These are phyloP conservation scores for Drosophila nikananu DNA, from an alignment of 1,140 invertebrate species.

Conservation along the genomic window DNA sequence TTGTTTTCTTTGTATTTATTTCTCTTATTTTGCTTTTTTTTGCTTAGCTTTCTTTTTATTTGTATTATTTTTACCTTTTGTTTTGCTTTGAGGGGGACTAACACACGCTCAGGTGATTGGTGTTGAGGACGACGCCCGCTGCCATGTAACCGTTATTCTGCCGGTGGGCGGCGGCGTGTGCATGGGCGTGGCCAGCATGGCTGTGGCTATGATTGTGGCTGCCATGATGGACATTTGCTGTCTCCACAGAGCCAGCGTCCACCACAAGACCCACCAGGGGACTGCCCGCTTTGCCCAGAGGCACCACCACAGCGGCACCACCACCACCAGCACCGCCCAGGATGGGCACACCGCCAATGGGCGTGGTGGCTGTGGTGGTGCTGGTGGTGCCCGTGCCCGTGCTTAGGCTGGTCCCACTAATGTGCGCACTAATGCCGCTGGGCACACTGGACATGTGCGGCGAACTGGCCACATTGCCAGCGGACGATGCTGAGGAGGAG, in stretches of 20 bases:
- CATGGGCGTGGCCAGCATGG: constrained; percentile 51
- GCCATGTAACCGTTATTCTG: constrained; percentile 75
- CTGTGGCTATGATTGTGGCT: constrained; percentile 48
- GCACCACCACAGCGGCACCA: constrained; percentile 28
- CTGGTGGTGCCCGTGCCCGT: constrained; percentile 67
- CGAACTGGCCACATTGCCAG: background rate
- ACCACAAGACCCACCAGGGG: constrained; percentile 60
- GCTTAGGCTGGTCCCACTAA: constrained; percentile 81
- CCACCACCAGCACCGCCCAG: constrained; percentile 13
- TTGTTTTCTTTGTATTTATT: background rate
- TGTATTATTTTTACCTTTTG: background rate
- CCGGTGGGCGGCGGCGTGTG: constrained; percentile 38
- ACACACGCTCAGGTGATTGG: constrained; percentile 84
- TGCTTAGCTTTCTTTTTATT: background rate
- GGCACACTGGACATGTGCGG: constrained; percentile 79
- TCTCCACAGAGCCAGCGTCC: constrained; percentile 40
- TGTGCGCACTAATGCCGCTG: constrained; percentile 80
- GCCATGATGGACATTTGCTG: constrained; percentile 2
- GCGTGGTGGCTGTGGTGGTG: constrained; percentile 77
- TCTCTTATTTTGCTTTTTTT: constrained; percentile 6
- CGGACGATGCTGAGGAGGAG: background rate
- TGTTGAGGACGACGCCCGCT: constrained; percentile 80
- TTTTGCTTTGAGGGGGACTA: constrained; percentile 38
- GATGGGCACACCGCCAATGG: constrained; percentile 61
- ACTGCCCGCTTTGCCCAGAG: constrained; percentile 56